Base-by-base conservation (phyloP, 37 sponge, comb jelly and placozoan species). In the Ianthella basta region DNA sequence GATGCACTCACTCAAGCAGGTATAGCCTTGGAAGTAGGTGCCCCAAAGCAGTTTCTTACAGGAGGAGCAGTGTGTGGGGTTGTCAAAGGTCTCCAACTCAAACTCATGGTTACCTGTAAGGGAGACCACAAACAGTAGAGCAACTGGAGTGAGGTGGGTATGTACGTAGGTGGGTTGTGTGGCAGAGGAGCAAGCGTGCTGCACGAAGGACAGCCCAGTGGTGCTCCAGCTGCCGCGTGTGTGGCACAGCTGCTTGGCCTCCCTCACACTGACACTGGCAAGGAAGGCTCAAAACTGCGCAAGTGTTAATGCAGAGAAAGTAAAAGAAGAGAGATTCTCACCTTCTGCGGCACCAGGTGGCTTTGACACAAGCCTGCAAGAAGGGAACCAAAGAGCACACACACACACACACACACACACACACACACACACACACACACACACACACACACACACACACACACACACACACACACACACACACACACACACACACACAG, bases 21-120 rank as follows among this genome's bases (percentile, higher is more conserved):
- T 30, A 87, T 92, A 92, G 16, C 92, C 92, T 75, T 92, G 92
- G 80, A 89, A 89, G 63, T 89, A 92, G 56, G 83, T 83, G 29
- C 92, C 33, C 86, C 84, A 81, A 34, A 55, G 63, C 68, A 87
- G 38, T 70, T 79, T 35, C 82, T 83, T 2, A 82, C 81, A 15
- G 84, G 89, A 66, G 14, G n/a, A 20, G 19, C 67, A 21, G 84
- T 88, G 27, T 15, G 75, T 83, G 24, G 92, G 89, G 34, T 83
- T 89, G 56, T 67, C 65, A 57, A 83, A 86, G 80, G 86, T 82
- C 56, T 35, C 56, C 16, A 86, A 88, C 13, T 27, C 65, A 19
- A 83, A 88, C 18, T 56, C 81, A 72, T 72, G 73, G 36, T 72
- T 23, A 29, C 40, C 73, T 72, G 40, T 4, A 72, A 40, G 6